These are phyloP conservation scores for Strigops habroptila DNA, from an alignment of 2,113 vertebrate genomes.

Conservation along the genomic window DNA sequence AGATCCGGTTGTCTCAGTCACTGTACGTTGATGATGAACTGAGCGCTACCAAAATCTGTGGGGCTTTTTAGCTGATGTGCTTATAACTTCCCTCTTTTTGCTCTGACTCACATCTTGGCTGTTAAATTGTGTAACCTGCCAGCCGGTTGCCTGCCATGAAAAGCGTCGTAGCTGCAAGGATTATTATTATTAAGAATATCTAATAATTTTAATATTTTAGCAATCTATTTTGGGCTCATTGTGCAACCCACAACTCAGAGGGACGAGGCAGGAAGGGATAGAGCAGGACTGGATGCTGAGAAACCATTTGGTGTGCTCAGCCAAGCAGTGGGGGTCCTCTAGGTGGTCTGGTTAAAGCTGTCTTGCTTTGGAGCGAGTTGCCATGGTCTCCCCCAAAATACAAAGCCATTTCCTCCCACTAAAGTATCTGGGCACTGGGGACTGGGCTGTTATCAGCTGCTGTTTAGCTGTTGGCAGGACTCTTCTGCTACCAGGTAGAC, in stretches of 20 bases:
- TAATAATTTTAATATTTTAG: slow-evolving; percentile 41
- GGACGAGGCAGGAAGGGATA: background rate
- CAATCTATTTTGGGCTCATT: slow-evolving; percentile 22
- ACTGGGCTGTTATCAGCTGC: background rate
- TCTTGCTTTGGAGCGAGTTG: background rate
- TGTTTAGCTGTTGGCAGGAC: background rate
- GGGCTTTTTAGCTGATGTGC: background rate
- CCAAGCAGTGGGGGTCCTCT: background rate
- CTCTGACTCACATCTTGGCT: slow-evolving; percentile 46
- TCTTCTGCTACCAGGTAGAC: background rate
- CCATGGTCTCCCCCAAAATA: background rate
- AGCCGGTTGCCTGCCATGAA: background rate
- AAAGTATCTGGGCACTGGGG: background rate
- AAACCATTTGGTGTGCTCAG: background rate
- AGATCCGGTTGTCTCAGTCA: background rate
- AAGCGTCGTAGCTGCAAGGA: slow-evolving; percentile 7
- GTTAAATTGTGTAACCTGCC: slow-evolving; percentile 39
- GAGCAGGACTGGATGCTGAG: background rate
- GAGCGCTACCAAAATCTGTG: background rate
- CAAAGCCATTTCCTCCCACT: background rate
- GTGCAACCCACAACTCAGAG: background rate
- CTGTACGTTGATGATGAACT: background rate
- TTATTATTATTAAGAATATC: slow-evolving; percentile 43
- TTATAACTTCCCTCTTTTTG: background rate
- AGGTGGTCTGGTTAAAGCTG: background rate